These are phyloP conservation scores for Sardina pilchardus DNA, from an alignment of 2,113 vertebrate genomes.

Conservation along the genomic window DNA sequence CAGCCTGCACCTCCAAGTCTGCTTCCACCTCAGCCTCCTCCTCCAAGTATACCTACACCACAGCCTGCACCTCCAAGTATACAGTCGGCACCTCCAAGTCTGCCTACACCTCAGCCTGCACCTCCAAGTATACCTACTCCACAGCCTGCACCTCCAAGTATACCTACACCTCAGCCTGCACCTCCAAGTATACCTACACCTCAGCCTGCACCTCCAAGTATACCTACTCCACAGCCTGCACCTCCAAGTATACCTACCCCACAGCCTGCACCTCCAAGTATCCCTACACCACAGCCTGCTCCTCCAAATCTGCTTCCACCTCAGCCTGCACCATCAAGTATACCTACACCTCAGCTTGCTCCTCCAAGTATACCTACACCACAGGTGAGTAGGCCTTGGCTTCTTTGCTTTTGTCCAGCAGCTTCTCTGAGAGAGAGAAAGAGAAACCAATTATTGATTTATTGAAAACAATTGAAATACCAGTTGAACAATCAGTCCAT, in stretches of 20 bases:
- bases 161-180: too few relatives aligned
- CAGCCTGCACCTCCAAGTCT: background rate
- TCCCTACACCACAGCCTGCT: background rate
- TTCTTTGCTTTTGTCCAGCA: background rate
- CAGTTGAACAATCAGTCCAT: background rate
- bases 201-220: background rate
- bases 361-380: background rate
- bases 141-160: too few relatives aligned
- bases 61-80: background rate
- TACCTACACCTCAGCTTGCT: too few relatives aligned
- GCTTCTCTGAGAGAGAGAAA: background rate
- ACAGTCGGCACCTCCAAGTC: background rate
- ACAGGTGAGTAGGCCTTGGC: background rate
- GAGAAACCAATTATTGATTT: background rate
- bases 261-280: background rate
- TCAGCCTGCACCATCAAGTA: too few relatives aligned
- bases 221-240: background rate
- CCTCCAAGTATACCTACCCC: background rate
- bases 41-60: background rate
- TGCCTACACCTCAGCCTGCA: background rate
- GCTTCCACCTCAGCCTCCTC: background rate
- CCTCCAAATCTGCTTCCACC: too few relatives aligned
- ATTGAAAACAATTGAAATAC: background rate
- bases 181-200: too few relatives aligned
- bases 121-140: background rate